A percentile compares a stretch with the other conserved stretches of the same genome.
These are phyloP conservation scores for Perizoma affinitatum DNA, from an alignment of 2,888 invertebrate species.

Conservation along the genomic window DNA sequence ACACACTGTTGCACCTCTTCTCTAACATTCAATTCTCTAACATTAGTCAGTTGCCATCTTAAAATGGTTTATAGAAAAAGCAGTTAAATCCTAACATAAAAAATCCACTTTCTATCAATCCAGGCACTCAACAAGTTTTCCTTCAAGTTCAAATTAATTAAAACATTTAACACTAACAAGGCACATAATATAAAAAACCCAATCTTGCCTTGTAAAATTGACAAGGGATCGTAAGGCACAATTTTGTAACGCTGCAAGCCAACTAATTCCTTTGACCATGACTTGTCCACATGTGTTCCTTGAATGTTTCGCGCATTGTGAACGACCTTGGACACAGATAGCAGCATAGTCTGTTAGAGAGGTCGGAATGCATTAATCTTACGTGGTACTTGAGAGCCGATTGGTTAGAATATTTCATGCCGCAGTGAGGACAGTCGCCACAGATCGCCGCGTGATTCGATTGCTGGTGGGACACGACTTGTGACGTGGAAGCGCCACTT, in stretches of 20 bases:
- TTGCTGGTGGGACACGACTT: constrained; percentile 67
- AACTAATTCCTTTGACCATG: constrained; percentile 86
- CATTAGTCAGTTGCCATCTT: constrained; percentile 20
- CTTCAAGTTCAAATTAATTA: constrained; percentile 32
- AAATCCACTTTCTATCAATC: constrained; percentile 27
- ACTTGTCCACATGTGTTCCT: constrained; percentile 87
- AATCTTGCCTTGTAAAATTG: constrained; percentile 41
- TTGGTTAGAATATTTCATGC: constrained; percentile 88
- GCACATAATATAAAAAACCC: constrained; percentile 19
- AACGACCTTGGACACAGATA: constrained; percentile 88
- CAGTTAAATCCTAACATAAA: constrained; percentile 28
- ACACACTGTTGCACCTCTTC: constrained; percentile 36
- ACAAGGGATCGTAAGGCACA: constrained; percentile 65
- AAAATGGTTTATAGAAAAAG: constrained; percentile 11
- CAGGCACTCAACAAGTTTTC: constrained; percentile 40
- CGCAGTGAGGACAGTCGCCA: constrained; percentile 88
- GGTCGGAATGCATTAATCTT: constrained; percentile 87
- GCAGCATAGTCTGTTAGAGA: constrained; percentile 87
- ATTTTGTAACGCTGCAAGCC: constrained; percentile 37
- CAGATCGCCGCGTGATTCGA: constrained; percentile 82
- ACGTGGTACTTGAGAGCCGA: constrained; percentile 88
- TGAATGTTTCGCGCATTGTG: constrained; percentile 87
- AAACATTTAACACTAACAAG: constrained; percentile 16
- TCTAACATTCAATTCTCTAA: constrained; percentile 15
- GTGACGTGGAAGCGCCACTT: constrained; percentile 71